Conservation (phyloP, 2,888 invertebrate species). For the Cheilosia grossa region DNA sequence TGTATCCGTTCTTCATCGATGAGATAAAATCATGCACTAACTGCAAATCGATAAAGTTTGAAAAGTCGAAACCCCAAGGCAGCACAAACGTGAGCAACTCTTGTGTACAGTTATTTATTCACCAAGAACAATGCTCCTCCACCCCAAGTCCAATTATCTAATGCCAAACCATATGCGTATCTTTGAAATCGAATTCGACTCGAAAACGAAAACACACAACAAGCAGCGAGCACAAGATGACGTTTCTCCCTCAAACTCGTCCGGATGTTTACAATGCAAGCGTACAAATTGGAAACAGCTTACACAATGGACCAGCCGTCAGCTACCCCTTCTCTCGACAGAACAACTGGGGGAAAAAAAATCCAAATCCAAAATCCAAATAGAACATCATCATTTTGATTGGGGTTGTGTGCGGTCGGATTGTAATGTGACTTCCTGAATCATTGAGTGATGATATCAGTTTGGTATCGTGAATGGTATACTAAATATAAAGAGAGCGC, state of each 20-base stretch:
- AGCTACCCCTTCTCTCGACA: conserved; percentile 20
- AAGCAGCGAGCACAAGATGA: conserved; percentile 35
- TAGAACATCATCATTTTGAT: conserved; percentile 40
- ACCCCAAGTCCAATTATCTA: conserved; percentile 31
- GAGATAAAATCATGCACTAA: conserved; percentile 54
- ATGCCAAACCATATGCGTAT: conserved; percentile 32
- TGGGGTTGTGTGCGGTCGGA: conserved; percentile 45
- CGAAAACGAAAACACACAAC: conserved; percentile 25
- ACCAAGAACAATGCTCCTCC: neutral
- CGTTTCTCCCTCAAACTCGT: conserved; percentile 48
- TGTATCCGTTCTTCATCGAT: conserved; percentile 42
- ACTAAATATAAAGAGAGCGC: conserved; percentile 7
- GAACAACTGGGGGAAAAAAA: neutral
- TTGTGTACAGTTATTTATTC: neutral
- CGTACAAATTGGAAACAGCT: conserved; percentile 61
- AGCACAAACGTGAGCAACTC: conserved; percentile 4
- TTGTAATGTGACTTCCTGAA: conserved; percentile 62
- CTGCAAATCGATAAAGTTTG: conserved; percentile 26
- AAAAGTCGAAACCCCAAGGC: conserved; percentile 23
- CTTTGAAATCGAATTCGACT: conserved; percentile 47
- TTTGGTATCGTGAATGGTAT: conserved; percentile 1
- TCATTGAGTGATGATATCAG: conserved; percentile 56
- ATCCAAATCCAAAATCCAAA: conserved; percentile 49
- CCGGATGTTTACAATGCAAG: conserved; percentile 73
- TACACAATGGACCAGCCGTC: conserved; percentile 43